Evolutionary conservation across 2,888 invertebrate species (phyloP), one percentile per base, ranked within the genome.

Genomic region (Balanococcus diminutus): DNA sequence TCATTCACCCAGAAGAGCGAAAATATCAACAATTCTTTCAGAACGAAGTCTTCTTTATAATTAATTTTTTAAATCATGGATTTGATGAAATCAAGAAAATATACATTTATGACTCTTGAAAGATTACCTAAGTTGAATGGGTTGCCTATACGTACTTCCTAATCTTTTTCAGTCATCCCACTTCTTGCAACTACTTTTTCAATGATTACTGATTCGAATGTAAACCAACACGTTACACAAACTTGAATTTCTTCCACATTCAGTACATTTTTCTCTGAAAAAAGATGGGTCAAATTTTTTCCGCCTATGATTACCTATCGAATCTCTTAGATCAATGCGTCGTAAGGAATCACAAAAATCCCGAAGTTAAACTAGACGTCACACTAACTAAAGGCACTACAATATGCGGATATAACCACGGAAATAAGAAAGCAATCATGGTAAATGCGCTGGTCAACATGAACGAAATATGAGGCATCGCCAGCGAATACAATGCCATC

Each of bases 401-500:
- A 11, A 86, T 61, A 46, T 82, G 82, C 0, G 94, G 92, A 87
- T 93, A 90, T 88, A 92, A 91, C 92, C 92, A 94, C 0, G 94
- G 94, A 86, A 94, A 92, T 87, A 94, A 90, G 75, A 93, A 91
- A 0, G 93, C 91, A 0, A 93, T 91, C 19, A 93, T 89, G 0
- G 93, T 92, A 16, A 94, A 92, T 0, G 92, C 91, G 0, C 93
- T 92, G 0, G 93, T 92, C 82, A 94, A 91, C 56, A 94, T 90
- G 83, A 94, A 90, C 0, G 92, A 92, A 81, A 94, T 89, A 0
- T 94, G 94, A 0, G 94, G 92, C 79, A 94, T 90, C 83, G 93
- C 89, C 88, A 94, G 88, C 85, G 94, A 92, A 89, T 93, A 91
- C 46, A 93, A 89, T 0, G 92, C 91, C 87, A 93, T 91, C 88